Conservation (phyloP, 2,888 invertebrate species). For the Pterostichus niger region DNA sequence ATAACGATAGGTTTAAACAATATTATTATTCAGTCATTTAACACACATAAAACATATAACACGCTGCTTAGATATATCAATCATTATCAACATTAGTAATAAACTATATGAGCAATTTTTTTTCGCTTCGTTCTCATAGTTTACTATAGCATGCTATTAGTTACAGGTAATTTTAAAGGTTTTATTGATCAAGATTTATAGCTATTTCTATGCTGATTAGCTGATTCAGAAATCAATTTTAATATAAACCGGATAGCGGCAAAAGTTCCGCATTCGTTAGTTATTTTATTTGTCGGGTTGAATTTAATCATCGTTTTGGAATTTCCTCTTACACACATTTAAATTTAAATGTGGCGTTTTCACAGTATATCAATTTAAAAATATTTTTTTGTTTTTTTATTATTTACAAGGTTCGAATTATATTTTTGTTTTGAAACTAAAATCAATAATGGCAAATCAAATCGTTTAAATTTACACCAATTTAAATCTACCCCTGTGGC, state of each 20-base stretch:
- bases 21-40: slow-evolving; percentile 12
- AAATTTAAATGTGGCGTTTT: background rate
- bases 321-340: background rate
- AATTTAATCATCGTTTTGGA: background rate
- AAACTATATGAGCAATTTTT: background rate
- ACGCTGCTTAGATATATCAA: background rate
- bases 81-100: slow-evolving; percentile 3
- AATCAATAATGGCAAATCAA: too few species aligned
- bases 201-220: background rate
- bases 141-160: background rate
- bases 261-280: slow-evolving; percentile 16
- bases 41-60: background rate
- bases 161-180: background rate
- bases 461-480: too few species aligned
- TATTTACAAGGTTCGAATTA: background rate
- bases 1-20: slow-evolving; percentile 4
- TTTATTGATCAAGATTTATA: slow-evolving; percentile 3
- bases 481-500: too few species aligned
- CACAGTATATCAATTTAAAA: background rate
- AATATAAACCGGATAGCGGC: background rate
- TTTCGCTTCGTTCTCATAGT: background rate
- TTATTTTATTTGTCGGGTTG: background rate
- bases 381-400: background rate
- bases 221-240: slow-evolving; percentile 7
- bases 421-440: too few species aligned